These are phyloP conservation scores for Clarias gariepinus DNA, from an alignment of 2,113 vertebrate genomes.

Conservation along the genomic window DNA sequence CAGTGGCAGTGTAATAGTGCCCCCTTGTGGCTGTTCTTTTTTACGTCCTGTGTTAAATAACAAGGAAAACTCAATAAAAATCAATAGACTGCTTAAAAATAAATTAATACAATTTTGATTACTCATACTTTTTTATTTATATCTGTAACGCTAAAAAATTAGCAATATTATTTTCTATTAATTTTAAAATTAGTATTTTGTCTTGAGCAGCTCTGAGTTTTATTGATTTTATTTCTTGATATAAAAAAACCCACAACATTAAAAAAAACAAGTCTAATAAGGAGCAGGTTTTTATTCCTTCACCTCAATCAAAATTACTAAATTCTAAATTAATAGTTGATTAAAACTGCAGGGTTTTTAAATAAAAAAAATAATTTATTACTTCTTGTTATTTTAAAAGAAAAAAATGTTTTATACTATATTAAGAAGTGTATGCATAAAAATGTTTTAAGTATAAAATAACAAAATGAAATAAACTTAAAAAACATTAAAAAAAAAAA, in stretches of 20 bases:
- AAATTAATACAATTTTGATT: not conserved
- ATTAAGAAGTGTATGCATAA: not conserved
- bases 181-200: not conserved
- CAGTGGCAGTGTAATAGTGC: not conserved
- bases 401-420: not conserved
- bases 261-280: not conserved
- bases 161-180: too few relatives aligned
- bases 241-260: too few relatives aligned
- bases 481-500: too few relatives aligned
- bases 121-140: not conserved
- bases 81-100: not conserved
- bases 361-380: not conserved
- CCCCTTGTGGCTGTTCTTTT: too few relatives aligned
- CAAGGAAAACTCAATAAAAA: not conserved
- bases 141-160: not conserved
- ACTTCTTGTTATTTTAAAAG: not conserved
- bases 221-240: not conserved
- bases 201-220: not conserved
- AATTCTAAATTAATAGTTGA: not conserved
- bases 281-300: not conserved
- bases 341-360: not conserved
- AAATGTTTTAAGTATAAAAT: not conserved
- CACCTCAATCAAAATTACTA: not conserved
- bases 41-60: not conserved
- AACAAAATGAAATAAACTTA: too few relatives aligned